Percentiles rank a stretch among this genome's conserved stretches.
Evolutionary conservation across 2,888 invertebrate species (phyloP).

Genomic region (Trypoxylon attenuatum): DNA sequence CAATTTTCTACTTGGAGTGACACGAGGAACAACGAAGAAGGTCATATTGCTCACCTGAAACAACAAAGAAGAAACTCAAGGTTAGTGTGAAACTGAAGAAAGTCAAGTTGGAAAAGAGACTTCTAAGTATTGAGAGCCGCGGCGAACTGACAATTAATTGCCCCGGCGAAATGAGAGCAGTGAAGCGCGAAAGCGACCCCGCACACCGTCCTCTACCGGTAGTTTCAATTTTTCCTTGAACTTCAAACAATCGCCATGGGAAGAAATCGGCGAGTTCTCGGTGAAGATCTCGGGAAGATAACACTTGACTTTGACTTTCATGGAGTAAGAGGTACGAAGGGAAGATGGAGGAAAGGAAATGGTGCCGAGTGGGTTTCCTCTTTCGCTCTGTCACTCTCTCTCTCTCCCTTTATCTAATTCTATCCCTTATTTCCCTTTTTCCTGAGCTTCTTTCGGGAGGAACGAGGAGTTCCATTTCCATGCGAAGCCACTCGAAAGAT

Average conservation of each 20-base stretch:
- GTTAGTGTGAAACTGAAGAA: not conserved
- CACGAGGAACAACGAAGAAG: not conserved
- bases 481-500: conserved; percentile 23
- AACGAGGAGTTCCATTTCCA: conserved; percentile 43
- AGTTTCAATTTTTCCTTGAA: conserved; percentile 4
- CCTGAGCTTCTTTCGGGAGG: conserved; percentile 29
- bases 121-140: no score
- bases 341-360: conserved; percentile 4
- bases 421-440: conserved; percentile 29
- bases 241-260: conserved; percentile 14
- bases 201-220: not conserved
- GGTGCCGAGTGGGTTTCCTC: not conserved
- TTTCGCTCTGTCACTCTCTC: no score
- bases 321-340: conserved; percentile 3
- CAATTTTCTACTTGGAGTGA: no score
- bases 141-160: not conserved
- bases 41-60: conserved; percentile 32
- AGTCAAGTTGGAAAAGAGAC: no score
- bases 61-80: not conserved
- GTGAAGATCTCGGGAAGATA: not conserved
- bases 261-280: not conserved
- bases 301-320: conserved; percentile 28
- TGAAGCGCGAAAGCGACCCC: not conserved
- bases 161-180: not conserved
- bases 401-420: no score